Base-by-base conservation (phyloP, 2,888 invertebrate genomes). In the Byasa hedistus region DNA sequence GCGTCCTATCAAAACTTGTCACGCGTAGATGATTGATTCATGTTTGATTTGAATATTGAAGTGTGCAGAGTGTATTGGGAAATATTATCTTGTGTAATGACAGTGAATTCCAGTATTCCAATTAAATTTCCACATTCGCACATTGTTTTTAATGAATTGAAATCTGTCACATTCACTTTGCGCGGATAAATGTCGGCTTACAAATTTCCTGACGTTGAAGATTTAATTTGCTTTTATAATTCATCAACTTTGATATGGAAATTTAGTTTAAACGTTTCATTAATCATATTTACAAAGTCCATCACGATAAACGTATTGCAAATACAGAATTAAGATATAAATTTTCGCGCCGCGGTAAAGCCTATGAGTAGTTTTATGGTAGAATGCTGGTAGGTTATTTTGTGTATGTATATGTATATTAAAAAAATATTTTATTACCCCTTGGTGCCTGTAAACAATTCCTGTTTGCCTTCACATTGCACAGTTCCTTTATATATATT, bases 1-100 rank as follows among this genome's bases (percentile, higher is more conserved):
- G 8, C 22, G 32, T 15, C 24, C 56, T 57, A 60, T 60, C 57
- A 64, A 22, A 60, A 57, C 56, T 56, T 67, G 64, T 60, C 67
- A 52, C 48, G 44, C 12, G 52, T 56, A 27, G 32, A 24, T 67
- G 60, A 67, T 67, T 64, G 60, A 67, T 63, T 62, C 56, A 21
- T 63, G 51, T 63, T 67, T 67, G 66, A 64, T 64, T 56, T 57
- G 44, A 52, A 60, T 57, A 64, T 60, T 63, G 27, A 64, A 67
- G 52, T 57, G 36, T 60, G 24, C 54, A 23, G 5, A n/a, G 48
- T 8, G 23, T 57, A 55, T 62, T 55, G 8, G 24, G 23, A 58
- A 52, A 58, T n/a, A 64, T 54, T 63, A 57, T 57, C 32, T 48
- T 57, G 17, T 22, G 36, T 36, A 23, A 39, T 54, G 22, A 7